Conservation (phyloP, 2,113 vertebrate species). For the Tautogolabrus adspersus region DNA sequence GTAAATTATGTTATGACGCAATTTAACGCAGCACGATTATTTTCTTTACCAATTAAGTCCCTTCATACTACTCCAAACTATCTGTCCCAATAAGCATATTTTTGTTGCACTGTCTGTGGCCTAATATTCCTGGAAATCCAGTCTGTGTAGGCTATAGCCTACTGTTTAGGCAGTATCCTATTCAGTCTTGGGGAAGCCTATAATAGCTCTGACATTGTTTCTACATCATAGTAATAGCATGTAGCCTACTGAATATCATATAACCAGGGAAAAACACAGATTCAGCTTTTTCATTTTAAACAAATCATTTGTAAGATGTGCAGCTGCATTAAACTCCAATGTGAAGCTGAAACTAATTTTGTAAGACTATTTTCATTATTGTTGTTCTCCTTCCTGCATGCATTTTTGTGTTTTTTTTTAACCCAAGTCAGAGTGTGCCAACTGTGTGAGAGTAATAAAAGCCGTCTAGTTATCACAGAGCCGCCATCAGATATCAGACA, state of each 20-base stretch:
- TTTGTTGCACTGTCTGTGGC: background rate
- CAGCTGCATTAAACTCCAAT: background rate
- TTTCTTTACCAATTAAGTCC: no score
- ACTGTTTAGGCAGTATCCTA: background rate
- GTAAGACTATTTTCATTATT: no score
- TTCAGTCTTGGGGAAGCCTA: no score
- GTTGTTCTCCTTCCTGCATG: no score
- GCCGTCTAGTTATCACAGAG: background rate
- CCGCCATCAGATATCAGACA: background rate
- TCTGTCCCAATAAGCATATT: background rate
- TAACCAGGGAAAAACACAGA: background rate
- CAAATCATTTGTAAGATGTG: background rate
- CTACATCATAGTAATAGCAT: background rate
- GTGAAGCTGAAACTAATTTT: background rate
- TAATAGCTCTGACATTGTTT: background rate
- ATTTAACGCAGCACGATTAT: background rate
- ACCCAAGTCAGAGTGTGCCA: no score
- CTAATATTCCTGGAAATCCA: background rate
- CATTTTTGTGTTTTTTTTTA: no score
- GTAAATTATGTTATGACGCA: background rate
- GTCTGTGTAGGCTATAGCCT: background rate
- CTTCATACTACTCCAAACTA: no score
- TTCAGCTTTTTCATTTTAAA: background rate
- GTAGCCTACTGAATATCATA: no score
- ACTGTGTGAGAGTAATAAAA: background rate